Evolutionary conservation across 2,797 vertebrate species (phyloP).

Genomic region (Heterohyrax brucei): DNA sequence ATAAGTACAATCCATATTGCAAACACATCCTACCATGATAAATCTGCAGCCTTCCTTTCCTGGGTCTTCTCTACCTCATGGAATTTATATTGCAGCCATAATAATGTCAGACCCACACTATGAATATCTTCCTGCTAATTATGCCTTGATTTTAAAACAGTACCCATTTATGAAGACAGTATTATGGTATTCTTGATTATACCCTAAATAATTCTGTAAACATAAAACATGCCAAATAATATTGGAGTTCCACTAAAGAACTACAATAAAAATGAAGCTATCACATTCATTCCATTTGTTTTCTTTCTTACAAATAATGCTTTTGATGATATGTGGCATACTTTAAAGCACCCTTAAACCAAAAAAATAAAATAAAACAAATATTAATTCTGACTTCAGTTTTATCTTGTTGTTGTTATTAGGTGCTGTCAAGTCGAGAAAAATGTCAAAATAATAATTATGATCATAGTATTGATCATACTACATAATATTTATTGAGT

Average conservation of each 20-base stretch:
- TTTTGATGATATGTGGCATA: conserved; percentile 63
- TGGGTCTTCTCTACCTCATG: conserved; percentile 80
- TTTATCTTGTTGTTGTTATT: neutral
- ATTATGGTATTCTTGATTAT: conserved; percentile 85
- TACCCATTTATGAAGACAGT: conserved; percentile 83
- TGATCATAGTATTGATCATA: conserved; percentile 30
- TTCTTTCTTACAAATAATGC: conserved; percentile 73
- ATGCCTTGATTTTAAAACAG: conserved; percentile 87
- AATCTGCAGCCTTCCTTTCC: conserved; percentile 86
- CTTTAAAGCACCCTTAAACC: conserved; percentile 60
- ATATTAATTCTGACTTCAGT: conserved; percentile 62
- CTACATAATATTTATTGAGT: conserved; percentile 39
- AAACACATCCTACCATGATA: conserved; percentile 86
- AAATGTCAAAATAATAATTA: conserved; percentile 37
- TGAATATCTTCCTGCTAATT: conserved; percentile 84
- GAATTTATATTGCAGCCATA: conserved; percentile 88
- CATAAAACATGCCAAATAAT: conserved; percentile 82
- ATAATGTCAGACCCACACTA: conserved; percentile 81
- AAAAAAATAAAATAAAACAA: neutral
- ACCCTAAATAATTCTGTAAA: conserved; percentile 86
- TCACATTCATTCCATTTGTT: conserved; percentile 76
- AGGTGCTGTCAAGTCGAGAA: neutral
- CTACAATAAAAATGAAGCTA: conserved; percentile 79
- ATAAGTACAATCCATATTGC: conserved; percentile 91
- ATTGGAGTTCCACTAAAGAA: conserved; percentile 84